Base-by-base conservation (phyloP, 2,888 invertebrate species). In the Acleris emargana region DNA sequence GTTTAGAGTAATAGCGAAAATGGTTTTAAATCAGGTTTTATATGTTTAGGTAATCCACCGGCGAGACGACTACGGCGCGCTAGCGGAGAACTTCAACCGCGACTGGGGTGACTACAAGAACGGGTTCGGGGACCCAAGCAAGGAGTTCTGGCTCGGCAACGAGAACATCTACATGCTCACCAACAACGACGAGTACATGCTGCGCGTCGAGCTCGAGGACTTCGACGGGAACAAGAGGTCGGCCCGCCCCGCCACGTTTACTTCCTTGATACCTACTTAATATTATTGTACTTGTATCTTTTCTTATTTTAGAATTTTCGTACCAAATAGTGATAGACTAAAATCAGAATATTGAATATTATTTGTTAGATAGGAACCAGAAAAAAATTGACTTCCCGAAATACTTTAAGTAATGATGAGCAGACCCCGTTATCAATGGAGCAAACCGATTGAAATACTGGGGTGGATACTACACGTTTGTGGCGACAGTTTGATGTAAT, bases 41-140 rank as follows among this genome's bases (percentile, higher is more conserved):
- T 38, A 38, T 38, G 38, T n/a, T 45, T 77, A 98, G 98, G 97
- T 97, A 1, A 97, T 98, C 74, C 98, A 98, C 93, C 93, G 97
- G 20, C 93, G 98, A 67, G 97, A 97, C 79, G 97, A 98, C 83
- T 97, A 95, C 80, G 97, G 97, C 0, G 95, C 97, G 22, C 97
- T 97, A 0, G 94, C 97, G 0, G 97, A 97, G 85, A 97, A 97
- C 83, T 98, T 98, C 91, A 97, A 97, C 85, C 93, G 97, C 1
- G 97, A 97, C 84, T 98, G 98, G 97, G 95, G 96, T 64, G 97
- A 98, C 79, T 98, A 98, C 86, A 97, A 97, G 84, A 97, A 97
- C 80, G 98, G 98, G 1, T 98, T 98, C 81, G 98, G 97, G 3
- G 97, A 98, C 89, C 96, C 97, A 0, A 95, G 95, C 72, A 96